Evolutionary conservation across 2,797 vertebrate genomes (phyloP).

Genomic region (Rallus crepitans): DNA sequence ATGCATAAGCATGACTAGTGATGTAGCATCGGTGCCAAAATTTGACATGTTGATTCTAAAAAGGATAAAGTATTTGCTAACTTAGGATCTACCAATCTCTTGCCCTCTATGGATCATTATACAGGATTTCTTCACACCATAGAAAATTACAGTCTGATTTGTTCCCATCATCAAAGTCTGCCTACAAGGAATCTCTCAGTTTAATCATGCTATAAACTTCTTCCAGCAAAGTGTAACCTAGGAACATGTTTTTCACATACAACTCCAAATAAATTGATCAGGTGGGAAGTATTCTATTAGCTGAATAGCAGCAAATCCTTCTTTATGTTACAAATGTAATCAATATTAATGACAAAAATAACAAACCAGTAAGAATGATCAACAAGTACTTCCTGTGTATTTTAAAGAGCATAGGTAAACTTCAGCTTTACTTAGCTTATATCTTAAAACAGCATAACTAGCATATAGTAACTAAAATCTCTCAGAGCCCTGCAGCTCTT

Average conservation of each 20-base stretch:
- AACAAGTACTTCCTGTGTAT: background rate
- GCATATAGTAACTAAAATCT: background rate
- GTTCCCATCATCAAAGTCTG: background rate
- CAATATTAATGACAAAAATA: background rate
- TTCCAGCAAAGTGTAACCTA: background rate
- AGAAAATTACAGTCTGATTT: constrained; percentile 35
- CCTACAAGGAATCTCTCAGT: background rate
- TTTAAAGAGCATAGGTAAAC: background rate
- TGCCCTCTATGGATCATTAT: background rate
- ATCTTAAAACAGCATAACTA: background rate
- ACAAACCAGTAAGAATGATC: background rate
- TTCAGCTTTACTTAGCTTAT: background rate
- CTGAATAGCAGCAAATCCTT: background rate
- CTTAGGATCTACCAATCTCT: background rate
- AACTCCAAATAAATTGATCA: background rate
- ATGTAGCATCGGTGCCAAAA: background rate
- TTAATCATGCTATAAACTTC: constrained; percentile 30
- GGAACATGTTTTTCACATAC: background rate
- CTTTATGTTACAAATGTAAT: background rate
- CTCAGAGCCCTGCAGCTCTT: background rate
- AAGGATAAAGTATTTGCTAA: background rate
- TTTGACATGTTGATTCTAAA: constrained; percentile 6
- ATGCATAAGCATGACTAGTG: background rate
- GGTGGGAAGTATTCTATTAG: background rate
- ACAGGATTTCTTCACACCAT: constrained; percentile 10